Conservation (phyloP, 2,797 vertebrate genomes). For the Neosilurus mollespiculum region DNA sequence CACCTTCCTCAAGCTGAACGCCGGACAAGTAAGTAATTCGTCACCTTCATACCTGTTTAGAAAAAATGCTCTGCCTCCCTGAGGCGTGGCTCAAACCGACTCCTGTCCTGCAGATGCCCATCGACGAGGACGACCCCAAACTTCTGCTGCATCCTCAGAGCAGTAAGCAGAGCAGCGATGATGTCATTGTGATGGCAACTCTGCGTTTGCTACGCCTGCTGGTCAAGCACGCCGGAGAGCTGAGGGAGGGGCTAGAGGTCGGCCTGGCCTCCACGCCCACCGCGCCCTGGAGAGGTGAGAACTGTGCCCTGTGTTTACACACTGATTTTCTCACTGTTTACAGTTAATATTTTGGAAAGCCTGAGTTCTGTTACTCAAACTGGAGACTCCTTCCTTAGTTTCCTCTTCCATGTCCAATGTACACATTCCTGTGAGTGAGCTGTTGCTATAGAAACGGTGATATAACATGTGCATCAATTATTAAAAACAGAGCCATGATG, state of each 20-base stretch:
- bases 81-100: slow-evolving; percentile 3
- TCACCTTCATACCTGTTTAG: background rate
- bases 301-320: background rate
- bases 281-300: slow-evolving; percentile 91
- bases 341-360: too few relatives aligned
- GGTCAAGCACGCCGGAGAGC: slow-evolving; percentile 95
- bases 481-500: background rate
- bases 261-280: slow-evolving; percentile 96
- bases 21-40: slow-evolving; percentile 81
- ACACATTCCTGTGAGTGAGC: too few relatives aligned
- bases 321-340: too few relatives aligned
- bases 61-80: background rate
- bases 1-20: slow-evolving; percentile 96
- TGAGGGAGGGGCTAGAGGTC: slow-evolving; percentile 89
- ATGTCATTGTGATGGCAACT: slow-evolving; percentile 97
- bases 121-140: slow-evolving; percentile 92
- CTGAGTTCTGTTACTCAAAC: too few relatives aligned
- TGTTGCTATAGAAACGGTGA: background rate
- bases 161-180: slow-evolving; percentile 93
- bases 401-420: too few relatives aligned
- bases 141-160: slow-evolving; percentile 76
- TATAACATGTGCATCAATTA: background rate
- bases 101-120: slow-evolving; percentile 71
- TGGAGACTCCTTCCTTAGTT: too few relatives aligned
- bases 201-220: slow-evolving; percentile 87